Evolutionary conservation across 2,113 vertebrate genomes (phyloP), one percentile per base, ranked within the genome.

Genomic region (Muscicapa adusta): DNA sequence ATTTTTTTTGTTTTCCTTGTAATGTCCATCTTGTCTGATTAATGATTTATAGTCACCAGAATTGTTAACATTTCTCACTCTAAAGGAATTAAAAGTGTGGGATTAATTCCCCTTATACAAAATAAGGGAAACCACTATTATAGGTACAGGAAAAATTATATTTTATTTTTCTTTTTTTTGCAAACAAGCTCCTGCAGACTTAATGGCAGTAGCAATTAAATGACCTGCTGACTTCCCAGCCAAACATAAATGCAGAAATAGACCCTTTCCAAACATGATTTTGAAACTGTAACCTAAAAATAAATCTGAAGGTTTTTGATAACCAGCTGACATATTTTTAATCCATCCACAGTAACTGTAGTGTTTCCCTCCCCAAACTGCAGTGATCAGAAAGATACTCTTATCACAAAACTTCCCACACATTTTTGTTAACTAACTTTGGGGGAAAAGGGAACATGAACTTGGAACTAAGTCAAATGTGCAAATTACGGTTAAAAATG

Each of bases 401-500:
- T 85, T 66, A 84, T 40, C 66, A 83, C 60, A 93, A 88, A 95
- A 88, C 47, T 76, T 95, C 91, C 89, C 74, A 92, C 85, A 47
- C 36, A 6, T 91, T 95, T 96, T 93, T 89, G 89, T 94, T 89
- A 91, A 88, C 77, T 88, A 79, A 89, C 71, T 89, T 89, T 14
- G 47, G 89, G 78, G 67, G n/a, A 93, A 84, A 85, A 89, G 58
- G 82, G 93, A 96, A 96, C 89, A 88, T 95, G 93, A 96, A 94
- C 93, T 95, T 96, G 94, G 94, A 96, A 91, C 86, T 71, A 94
- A 90, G 89, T 94, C 87, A 96, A 95, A 94, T 96, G 89, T 97
- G 93, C 89, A 95, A 96, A 95, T 95, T 91, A 74, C 0, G 0
- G 85, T 90, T 96, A 94, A 95, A 96, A 96, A 95, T 91, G 92